Percentiles rank a stretch among this genome's conserved stretches.
These are phyloP conservation scores for Echinops telfairi DNA, from an alignment of 2,113 vertebrate genomes.

Conservation along the genomic window DNA sequence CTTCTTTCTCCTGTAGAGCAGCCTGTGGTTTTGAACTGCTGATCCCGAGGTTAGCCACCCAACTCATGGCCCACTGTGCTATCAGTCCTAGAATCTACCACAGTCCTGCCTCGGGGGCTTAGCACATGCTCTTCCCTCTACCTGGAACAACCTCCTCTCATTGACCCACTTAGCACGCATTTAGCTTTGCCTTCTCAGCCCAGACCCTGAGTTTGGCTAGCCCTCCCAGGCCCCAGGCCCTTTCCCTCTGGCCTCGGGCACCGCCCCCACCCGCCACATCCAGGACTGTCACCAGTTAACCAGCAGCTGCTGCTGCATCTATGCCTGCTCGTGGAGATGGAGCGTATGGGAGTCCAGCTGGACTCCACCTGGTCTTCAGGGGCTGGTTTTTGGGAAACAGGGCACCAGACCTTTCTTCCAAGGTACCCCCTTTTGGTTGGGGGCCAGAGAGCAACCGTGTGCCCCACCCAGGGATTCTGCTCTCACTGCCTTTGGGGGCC, in stretches of 20 bases:
- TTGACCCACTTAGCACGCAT: background rate
- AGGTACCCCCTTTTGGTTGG: background rate
- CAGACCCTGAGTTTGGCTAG: background rate
- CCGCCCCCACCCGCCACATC: no score
- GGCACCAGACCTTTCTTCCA: background rate
- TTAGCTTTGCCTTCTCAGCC: background rate
- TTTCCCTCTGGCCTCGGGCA: background rate
- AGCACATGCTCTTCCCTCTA: background rate
- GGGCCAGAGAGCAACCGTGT: background rate
- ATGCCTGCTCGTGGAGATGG: background rate
- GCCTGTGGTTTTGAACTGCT: no score
- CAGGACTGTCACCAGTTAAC: no score
- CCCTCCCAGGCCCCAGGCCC: background rate
- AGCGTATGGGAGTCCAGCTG: background rate
- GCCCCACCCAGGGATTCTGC: background rate
- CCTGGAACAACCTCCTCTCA: background rate
- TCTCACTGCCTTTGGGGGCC: background rate
- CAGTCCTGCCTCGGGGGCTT: constrained; percentile 32
- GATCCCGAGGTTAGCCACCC: no score
- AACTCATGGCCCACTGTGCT: no score
- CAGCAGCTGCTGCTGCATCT: no score
- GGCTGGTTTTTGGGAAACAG: background rate
- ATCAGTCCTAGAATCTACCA: background rate
- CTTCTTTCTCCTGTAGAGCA: background rate
- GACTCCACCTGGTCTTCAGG: background rate